These are phyloP conservation scores for Sebastes glaucus DNA, from an alignment of 2,797 vertebrate genomes.

Conservation along the genomic window DNA sequence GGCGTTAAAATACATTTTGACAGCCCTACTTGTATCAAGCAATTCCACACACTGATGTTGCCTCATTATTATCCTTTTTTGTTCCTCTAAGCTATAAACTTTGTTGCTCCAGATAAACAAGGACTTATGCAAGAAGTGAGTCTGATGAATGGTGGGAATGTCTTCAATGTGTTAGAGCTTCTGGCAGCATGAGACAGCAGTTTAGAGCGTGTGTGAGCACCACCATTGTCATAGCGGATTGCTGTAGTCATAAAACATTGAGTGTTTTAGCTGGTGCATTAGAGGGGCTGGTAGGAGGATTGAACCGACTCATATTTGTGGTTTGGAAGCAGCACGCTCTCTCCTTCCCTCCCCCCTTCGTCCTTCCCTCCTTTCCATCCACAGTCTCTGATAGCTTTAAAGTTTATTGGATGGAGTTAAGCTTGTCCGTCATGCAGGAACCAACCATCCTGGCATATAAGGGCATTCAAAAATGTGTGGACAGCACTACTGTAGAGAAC, in stretches of 20 bases:
- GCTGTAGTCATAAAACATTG: conserved; percentile 48
- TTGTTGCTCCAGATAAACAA: neutral
- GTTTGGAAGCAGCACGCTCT: conserved; percentile 39
- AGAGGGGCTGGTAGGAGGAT: conserved; percentile 33
- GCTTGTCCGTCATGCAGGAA: neutral
- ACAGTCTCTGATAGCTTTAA: neutral
- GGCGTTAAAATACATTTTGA: too few relatives aligned
- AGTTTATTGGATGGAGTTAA: conserved; percentile 5
- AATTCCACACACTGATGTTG: neutral
- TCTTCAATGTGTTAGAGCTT: neutral
- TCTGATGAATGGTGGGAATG: neutral
- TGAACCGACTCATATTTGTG: conserved; percentile 55
- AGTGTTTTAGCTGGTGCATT: conserved; percentile 30
- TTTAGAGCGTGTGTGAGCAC: neutral
- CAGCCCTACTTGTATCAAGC: too few relatives aligned
- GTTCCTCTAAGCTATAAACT: neutral
- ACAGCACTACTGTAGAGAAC: neutral
- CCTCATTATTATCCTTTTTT: neutral
- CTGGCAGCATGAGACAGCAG: conserved; percentile 28
- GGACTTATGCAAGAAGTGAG: neutral
- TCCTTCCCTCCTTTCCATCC: neutral
- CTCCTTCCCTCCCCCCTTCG: neutral
- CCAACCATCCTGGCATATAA: neutral
- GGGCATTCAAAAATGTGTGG: conserved; percentile 9
- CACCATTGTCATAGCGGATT: neutral